Base-by-base conservation (phyloP, 2,113 vertebrate genomes). In the Protobothrops mucrosquamatus region DNA sequence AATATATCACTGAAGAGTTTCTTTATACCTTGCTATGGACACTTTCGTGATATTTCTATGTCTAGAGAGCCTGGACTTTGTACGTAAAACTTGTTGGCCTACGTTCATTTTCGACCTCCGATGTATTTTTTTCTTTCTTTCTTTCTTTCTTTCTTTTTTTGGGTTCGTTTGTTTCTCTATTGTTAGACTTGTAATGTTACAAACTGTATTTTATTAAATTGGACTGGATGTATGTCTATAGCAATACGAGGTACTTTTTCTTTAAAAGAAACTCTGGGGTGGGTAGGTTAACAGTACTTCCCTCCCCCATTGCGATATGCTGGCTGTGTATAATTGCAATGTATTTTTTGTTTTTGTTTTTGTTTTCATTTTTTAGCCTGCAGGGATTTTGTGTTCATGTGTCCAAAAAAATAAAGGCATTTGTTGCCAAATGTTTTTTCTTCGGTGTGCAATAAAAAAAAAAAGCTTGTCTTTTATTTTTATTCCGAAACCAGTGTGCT, bases 351-450 rank as follows among this genome's bases (percentile, higher is more conserved):
- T 39, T 39, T 39, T 39, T 39, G 90, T 93, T 94, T 11, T 23
- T 46, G 91, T 89, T 92, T 98, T 98, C 48, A 51, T 51, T 98
- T 94, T 98, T 98, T 98, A 98, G 98, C 98, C 98, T 99, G 99
- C 99, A 99, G 99, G 99, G 99, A 98, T 98, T 97, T 97, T 99
- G 98, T 99, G 99, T 99, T 99, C 97, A 98, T 98, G 98, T 99
- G 98, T 98, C 98, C 98, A 98, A 98, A 98, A 98, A 98, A 98
- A 98, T 98, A 98, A 96, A 98, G 98, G 98, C 98, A 99, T 99
- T 99, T 94, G 98, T 96, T 98, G 99, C 99, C 98, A 98, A 98
- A 97, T 97, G 93, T 94, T 97, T 96, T 92, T 96, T 96, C 94
- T 94, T 97, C 95, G 94, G 92, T 96, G 94, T 96, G 91, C 94